phyloP scores from a whole-genome alignment of 1,140 invertebrate genomes.

The Homalodisca vitripennis region DNA sequence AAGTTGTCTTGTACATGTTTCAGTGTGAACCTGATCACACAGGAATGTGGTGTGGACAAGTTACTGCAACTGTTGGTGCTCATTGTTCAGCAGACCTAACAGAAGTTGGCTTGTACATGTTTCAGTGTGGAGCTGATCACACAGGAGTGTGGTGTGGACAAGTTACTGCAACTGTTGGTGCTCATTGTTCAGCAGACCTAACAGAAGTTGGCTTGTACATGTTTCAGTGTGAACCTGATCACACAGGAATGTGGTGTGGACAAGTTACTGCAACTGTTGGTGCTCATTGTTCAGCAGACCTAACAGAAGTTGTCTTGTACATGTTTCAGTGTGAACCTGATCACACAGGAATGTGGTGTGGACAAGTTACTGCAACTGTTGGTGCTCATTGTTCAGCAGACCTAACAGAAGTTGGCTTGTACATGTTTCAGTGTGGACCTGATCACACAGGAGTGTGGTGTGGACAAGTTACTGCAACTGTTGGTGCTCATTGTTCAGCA shows the following conservation, averaged over 20 bases:
- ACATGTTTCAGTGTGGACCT: slow-evolving; percentile 48
- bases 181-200: slow-evolving; percentile 75
- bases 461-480: slow-evolving; percentile 69
- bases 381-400: slow-evolving; percentile 75
- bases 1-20: too few relatives aligned
- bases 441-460: slow-evolving; percentile 46
- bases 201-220: too few relatives aligned
- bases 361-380: slow-evolving; percentile 70
- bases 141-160: slow-evolving; percentile 50
- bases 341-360: slow-evolving; percentile 46
- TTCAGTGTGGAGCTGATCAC: slow-evolving; percentile 48
- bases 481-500: slow-evolving; percentile 77
- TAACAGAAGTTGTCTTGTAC: too few relatives aligned
- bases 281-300: slow-evolving; percentile 78
- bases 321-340: slow-evolving; percentile 49
- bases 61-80: slow-evolving; percentile 72
- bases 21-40: slow-evolving; percentile 47
- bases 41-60: slow-evolving; percentile 53
- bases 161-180: slow-evolving; percentile 70
- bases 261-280: slow-evolving; percentile 69
- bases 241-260: slow-evolving; percentile 49
- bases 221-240: slow-evolving; percentile 48
- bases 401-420: too few relatives aligned
- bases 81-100: slow-evolving; percentile 74
- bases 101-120: too few relatives aligned